phyloP scores from a whole-genome alignment of 1,140 invertebrate species.

The Drosophila littoralis region DNA sequence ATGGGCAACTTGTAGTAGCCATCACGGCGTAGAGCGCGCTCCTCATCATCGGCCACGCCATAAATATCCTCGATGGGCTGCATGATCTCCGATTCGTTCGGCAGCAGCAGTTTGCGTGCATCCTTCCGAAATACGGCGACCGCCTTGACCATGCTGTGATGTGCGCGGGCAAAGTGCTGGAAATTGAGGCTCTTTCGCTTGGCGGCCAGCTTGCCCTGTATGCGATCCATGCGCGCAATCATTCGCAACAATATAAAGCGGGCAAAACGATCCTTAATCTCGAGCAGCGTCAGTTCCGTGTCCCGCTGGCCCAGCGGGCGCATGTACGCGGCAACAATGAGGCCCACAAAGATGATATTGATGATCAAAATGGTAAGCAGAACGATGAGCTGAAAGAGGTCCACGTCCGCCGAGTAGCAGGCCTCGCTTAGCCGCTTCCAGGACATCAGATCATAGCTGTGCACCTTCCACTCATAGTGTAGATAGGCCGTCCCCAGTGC shows the following conservation, averaged over 20 bases:
- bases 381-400: conserved; percentile 60
- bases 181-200: conserved; percentile 53
- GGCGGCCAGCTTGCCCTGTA: conserved; percentile 61
- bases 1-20: conserved; percentile 73
- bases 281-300: conserved; percentile 60
- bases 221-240: conserved; percentile 70
- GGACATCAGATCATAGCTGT: conserved; percentile 68
- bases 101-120: conserved; percentile 70
- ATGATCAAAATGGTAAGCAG: conserved; percentile 61
- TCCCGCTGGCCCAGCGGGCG: conserved; percentile 49
- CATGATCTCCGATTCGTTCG: conserved; percentile 75
- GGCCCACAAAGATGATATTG: conserved; percentile 58
- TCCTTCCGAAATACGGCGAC: conserved; percentile 79
- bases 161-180: conserved; percentile 59
- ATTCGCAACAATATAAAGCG: conserved; percentile 73
- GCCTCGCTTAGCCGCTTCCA: conserved; percentile 62
- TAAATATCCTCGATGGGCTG: conserved; percentile 79
- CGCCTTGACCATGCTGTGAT: conserved; percentile 69
- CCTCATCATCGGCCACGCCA: conserved; percentile 71
- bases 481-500: conserved; percentile 62
- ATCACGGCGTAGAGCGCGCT: conserved; percentile 49
- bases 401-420: conserved; percentile 52
- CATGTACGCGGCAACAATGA: conserved; percentile 59
- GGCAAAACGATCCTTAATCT: conserved; percentile 80
- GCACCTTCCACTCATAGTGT: conserved; percentile 69